Base-by-base conservation (phyloP, 2,113 vertebrate genomes). In the Tragelaphus buxtoni region DNA sequence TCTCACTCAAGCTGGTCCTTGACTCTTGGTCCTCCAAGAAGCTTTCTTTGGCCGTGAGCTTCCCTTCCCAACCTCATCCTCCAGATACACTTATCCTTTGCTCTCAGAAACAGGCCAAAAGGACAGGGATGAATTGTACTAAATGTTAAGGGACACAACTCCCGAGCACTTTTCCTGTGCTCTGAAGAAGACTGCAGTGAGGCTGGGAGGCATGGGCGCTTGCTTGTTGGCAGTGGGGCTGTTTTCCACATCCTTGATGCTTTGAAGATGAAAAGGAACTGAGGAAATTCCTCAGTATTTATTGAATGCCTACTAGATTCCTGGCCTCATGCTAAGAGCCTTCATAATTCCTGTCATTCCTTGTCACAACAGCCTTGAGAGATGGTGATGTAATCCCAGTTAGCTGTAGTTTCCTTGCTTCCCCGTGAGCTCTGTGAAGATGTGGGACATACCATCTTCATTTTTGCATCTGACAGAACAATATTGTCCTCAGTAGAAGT, bases 191-290 rank as follows among this genome's bases (percentile, higher is more conserved):
- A 39, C 28, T 69, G 13, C 24, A 39, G 39, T 51, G 79, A 81
- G 51, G 6, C 53, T 84, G 60, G 47, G 63, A 61, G n/a, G 45
- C 32, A 26, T 35, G 51, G 51, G 11, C 42, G 3, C 32, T 94
- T 86, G 17, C 45, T 93, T 89, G 49, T 76, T 61, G 79, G 49
- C 39, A 45, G n/a, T 26, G 26, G 82, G 72, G 18, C 39, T 96
- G n/a, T 95, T 89, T 91, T 86, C 72, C 32, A 55, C 13, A 63
- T 88, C 22, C 69, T 69, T 47, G 45, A 55, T 94, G 89, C 53
- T 95, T 93, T 93, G 81, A 94, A 91, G 69, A 88, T 94, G 69
- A n/a, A 56, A 84, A 94, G 65, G 81, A 90, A 51, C 22, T 76
- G 90, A 85, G 60, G n/a, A 90, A 85, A 86, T 39, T 88, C 42